Conservation (phyloP, 2,113 vertebrate species). For the Perognathus longimembris region DNA sequence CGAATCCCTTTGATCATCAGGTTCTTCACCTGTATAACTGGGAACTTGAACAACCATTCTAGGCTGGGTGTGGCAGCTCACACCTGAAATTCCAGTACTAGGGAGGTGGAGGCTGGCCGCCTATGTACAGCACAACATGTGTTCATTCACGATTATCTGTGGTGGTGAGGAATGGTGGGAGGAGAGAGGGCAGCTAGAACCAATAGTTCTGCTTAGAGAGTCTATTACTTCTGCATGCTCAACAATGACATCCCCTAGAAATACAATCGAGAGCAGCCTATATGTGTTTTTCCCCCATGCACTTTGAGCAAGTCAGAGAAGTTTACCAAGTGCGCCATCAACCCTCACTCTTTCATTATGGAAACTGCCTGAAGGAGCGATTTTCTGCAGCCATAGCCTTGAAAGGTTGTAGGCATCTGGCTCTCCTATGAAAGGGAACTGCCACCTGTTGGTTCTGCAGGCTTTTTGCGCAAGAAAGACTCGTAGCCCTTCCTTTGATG, state of each 20-base stretch:
- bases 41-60: background rate
- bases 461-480: conserved; percentile 8
- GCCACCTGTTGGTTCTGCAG: conserved; percentile 35
- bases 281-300: background rate
- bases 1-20: background rate
- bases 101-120: background rate
- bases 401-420: conserved; percentile 39
- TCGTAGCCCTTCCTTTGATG: background rate
- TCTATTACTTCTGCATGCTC: background rate
- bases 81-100: no score
- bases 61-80: background rate
- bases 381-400: background rate
- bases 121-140: background rate
- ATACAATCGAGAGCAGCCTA: background rate
- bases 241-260: background rate
- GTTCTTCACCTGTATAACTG: background rate
- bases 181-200: background rate
- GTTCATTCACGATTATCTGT: background rate
- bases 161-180: background rate
- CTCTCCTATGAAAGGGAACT: conserved; percentile 5
- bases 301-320: background rate
- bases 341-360: conserved; percentile 12
- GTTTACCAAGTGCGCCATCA: background rate
- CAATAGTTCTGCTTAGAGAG: background rate
- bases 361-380: background rate